Conservation (phyloP, 1,140 invertebrate species). For the Littorina saxatilis region DNA sequence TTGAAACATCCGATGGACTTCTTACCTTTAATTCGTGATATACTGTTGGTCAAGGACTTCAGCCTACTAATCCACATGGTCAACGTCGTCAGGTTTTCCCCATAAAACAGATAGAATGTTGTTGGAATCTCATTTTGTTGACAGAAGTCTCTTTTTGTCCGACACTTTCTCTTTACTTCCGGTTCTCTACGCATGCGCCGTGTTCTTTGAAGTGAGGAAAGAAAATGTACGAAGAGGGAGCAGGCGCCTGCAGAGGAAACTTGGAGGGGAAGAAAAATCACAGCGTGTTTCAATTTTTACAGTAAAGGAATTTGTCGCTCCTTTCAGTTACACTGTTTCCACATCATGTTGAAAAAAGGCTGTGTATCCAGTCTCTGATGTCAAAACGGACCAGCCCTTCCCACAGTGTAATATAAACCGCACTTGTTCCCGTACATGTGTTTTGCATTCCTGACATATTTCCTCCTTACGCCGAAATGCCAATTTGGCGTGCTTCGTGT, state of each 20-base stretch:
- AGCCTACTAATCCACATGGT: slow-evolving; percentile 10
- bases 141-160: slow-evolving; percentile 25
- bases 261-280: no score
- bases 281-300: no score
- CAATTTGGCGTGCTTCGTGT: not conserved
- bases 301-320: no score
- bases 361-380: not conserved
- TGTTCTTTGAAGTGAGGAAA: not conserved
- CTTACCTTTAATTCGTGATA: slow-evolving; percentile 13
- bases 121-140: slow-evolving; percentile 21
- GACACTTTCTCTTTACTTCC: slow-evolving; percentile 17
- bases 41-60: not conserved
- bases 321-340: no score
- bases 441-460: slow-evolving; percentile 10
- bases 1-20: not conserved
- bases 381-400: not conserved
- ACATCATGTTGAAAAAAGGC: no score
- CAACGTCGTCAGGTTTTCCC: not conserved
- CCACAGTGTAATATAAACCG: not conserved
- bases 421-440: not conserved
- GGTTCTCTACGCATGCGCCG: slow-evolving; percentile 14
- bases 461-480: not conserved
- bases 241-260: not conserved
- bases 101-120: not conserved
- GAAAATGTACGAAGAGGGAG: not conserved